Evolutionary conservation across 1,140 invertebrate species (phyloP).

Genomic region (Eumeta japonica): DNA sequence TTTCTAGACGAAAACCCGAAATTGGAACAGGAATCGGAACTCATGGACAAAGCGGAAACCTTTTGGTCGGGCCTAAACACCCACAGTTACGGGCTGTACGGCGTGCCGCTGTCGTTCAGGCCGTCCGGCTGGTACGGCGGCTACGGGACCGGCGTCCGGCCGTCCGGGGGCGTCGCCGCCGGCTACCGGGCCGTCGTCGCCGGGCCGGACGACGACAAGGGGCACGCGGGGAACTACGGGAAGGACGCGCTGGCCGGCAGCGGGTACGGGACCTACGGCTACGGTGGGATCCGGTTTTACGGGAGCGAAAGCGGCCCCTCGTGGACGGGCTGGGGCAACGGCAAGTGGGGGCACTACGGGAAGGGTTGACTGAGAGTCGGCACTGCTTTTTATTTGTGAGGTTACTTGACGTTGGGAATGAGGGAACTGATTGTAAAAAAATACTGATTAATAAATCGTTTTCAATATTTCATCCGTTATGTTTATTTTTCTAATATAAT

Average conservation of each 20-base stretch:
- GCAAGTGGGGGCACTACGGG: slow-evolving; percentile 48
- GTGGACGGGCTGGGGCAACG: slow-evolving; percentile 48
- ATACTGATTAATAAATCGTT: no score
- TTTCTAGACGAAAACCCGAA: no score
- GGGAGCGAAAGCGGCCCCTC: slow-evolving; percentile 18
- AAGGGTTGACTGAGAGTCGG: slow-evolving; percentile 31
- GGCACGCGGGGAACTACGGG: slow-evolving; percentile 10
- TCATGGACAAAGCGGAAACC: slow-evolving; percentile 24
- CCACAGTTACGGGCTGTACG: slow-evolving; percentile 13
- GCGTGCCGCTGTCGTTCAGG: slow-evolving; percentile 36
- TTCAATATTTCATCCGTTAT: no score
- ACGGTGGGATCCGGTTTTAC: slow-evolving; percentile 24
- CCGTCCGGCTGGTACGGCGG: slow-evolving; percentile 33
- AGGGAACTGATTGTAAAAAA: no score
- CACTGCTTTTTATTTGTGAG: not conserved
- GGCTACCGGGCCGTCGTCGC: no score
- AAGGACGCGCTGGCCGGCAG: slow-evolving; percentile 27
- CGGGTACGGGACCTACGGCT: slow-evolving; percentile 23
- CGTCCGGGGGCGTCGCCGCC: slow-evolving; percentile 4
- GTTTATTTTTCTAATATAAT: no score
- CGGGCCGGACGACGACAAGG: slow-evolving; percentile 14
- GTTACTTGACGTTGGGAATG: not conserved
- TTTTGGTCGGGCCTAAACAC: slow-evolving; percentile 34
- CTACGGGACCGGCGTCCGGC: slow-evolving; percentile 6
- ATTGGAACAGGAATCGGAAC: slow-evolving; percentile 10